Conservation (phyloP, 2,113 vertebrate genomes). For the Edolisoma coerulescens region DNA sequence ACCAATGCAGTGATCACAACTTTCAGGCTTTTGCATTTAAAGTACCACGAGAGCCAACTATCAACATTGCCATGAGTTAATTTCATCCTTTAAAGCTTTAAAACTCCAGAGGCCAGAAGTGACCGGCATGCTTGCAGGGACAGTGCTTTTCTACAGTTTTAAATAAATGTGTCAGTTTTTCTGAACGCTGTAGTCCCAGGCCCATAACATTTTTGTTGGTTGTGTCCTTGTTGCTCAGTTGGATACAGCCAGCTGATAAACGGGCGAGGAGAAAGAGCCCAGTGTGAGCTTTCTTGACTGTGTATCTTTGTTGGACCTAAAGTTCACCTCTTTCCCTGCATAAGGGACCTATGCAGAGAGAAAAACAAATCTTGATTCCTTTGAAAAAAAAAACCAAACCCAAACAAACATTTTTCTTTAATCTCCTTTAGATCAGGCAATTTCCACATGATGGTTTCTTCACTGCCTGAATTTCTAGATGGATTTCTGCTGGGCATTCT, state of each 20-base stretch:
- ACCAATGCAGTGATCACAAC: background rate
- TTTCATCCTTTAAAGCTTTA: background rate
- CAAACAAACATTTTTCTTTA: background rate
- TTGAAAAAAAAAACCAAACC: background rate
- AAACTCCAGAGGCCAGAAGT: background rate
- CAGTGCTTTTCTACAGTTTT: background rate
- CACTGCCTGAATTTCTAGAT: background rate
- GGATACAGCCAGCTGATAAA: background rate
- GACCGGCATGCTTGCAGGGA: background rate
- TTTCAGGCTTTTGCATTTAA: background rate
- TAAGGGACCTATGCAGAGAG: background rate
- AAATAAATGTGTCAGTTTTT: background rate
- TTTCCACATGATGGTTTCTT: slow-evolving; percentile 41
- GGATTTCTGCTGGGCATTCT: background rate
- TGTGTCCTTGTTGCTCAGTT: background rate
- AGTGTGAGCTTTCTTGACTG: background rate
- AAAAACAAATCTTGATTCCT: background rate
- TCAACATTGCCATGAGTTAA: background rate
- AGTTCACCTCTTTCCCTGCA: background rate
- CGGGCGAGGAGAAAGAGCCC: background rate
- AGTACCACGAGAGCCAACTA: background rate
- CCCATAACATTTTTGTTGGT: background rate
- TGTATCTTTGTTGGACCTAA: background rate
- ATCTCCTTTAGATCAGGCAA: slow-evolving; percentile 9
- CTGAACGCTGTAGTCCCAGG: background rate